Percentiles rank a stretch among this genome's conserved stretches.
Conservation (phyloP, 2,888 invertebrate species). For the Cactoblastis cactorum region DNA sequence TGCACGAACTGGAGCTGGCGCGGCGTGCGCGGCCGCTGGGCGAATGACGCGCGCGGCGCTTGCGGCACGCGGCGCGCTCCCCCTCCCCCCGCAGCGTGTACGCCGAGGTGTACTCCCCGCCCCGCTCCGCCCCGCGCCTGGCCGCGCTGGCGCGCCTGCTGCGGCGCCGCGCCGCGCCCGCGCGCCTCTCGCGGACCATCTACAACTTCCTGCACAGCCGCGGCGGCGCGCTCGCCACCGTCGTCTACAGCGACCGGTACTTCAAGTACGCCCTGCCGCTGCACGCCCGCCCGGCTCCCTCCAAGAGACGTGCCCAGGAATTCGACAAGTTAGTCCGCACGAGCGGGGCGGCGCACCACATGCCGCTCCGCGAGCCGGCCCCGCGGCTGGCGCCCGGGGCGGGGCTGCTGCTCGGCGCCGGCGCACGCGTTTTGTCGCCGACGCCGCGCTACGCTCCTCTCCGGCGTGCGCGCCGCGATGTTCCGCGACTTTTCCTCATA, state of each 20-base stretch:
- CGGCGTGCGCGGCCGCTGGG: slow-evolving; percentile 43
- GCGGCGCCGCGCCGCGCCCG: slow-evolving; percentile 24
- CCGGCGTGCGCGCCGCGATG: slow-evolving; percentile 18
- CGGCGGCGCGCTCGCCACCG: slow-evolving; percentile 50
- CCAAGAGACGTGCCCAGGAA: slow-evolving; percentile 34
- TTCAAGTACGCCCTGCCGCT: slow-evolving; percentile 67
- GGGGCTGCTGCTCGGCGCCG: slow-evolving; percentile 20
- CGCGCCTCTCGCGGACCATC: slow-evolving; percentile 33
- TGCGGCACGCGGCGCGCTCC: slow-evolving; percentile 33
- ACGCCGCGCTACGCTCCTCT: slow-evolving; percentile 9
- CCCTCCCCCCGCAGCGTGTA: slow-evolving; percentile 31
- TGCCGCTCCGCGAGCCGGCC: slow-evolving; percentile 21
- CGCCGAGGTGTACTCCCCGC: slow-evolving; percentile 34
- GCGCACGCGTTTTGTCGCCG: slow-evolving; percentile 25
- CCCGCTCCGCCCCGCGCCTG: slow-evolving; percentile 19
- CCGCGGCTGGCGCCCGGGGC: slow-evolving; percentile 19
- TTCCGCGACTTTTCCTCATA: slow-evolving; percentile 17
- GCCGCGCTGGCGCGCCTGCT: slow-evolving; percentile 30
- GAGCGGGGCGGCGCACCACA: slow-evolving; percentile 11
- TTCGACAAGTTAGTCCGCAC: slow-evolving; percentile 16
- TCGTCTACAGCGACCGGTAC: slow-evolving; percentile 73
- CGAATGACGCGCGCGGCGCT: slow-evolving; percentile 47
- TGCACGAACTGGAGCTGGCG: slow-evolving; percentile 75
- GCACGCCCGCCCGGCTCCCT: slow-evolving; percentile 30
- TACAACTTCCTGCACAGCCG: slow-evolving; percentile 45